These are phyloP conservation scores for Antennarius striatus DNA, from an alignment of 2,113 vertebrate genomes.

Conservation along the genomic window DNA sequence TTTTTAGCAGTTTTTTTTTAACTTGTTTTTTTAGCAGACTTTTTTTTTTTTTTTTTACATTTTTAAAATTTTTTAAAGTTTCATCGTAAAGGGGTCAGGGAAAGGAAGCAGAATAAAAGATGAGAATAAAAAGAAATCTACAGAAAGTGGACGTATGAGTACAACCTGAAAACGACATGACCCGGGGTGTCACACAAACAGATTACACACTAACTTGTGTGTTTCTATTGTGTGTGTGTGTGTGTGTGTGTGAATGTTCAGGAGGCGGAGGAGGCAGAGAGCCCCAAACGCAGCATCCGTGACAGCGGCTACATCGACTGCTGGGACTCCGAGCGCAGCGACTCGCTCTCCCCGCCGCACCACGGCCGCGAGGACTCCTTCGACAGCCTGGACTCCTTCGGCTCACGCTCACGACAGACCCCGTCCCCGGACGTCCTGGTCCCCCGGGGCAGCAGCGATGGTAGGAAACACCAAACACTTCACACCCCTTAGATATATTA, in stretches of 20 bases:
- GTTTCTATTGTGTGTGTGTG: too few species aligned
- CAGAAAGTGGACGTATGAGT: too few species aligned
- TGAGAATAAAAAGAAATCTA: neutral
- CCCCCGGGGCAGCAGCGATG: conserved; percentile 93
- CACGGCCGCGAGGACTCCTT: conserved; percentile 96
- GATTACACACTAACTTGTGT: too few species aligned
- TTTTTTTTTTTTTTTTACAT: too few species aligned
- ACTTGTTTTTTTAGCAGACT: too few species aligned
- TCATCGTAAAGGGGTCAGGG: conserved; percentile 23
- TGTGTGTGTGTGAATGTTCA: conserved; percentile 52
- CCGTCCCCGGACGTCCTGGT: conserved; percentile 94
- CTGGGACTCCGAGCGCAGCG: conserved; percentile 97
- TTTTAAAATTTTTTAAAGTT: too few species aligned
- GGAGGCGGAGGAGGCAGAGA: conserved; percentile 92
- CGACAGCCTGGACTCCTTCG: conserved; percentile 98
- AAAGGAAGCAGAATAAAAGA: conserved; percentile 50
- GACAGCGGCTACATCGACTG: conserved; percentile 98
- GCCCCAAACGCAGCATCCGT: conserved; percentile 90
- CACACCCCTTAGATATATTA: too few species aligned
- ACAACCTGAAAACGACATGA: too few species aligned
- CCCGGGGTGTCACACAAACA: too few species aligned
- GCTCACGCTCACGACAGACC: conserved; percentile 94
- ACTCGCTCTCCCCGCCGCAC: conserved; percentile 92
- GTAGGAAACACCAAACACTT: conserved; percentile 70
- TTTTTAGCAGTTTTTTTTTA: too few species aligned